phyloP scores from a whole-genome alignment of 2,888 invertebrate genomes.

The Cerceris ruficornis region DNA sequence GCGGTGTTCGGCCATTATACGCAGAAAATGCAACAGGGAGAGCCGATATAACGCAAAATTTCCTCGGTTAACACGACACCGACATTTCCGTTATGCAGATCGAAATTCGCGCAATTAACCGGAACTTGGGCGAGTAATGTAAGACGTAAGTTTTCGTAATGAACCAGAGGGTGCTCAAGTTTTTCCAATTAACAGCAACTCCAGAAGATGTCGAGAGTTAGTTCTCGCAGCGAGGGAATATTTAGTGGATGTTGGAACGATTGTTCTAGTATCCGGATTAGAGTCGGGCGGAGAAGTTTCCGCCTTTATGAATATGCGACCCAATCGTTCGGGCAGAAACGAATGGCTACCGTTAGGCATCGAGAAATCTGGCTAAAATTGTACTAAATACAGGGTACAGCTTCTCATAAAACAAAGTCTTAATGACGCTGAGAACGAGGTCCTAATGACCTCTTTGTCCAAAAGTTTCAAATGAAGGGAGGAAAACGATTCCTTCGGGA shows the following conservation, averaged over 20 bases:
- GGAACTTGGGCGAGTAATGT: too few species aligned
- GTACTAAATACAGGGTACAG: conserved; percentile 7
- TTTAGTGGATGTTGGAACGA: too few species aligned
- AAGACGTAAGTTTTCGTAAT: too few species aligned
- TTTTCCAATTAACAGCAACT: not conserved
- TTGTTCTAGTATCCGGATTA: conserved; percentile 7
- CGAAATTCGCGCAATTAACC: too few species aligned
- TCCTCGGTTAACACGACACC: too few species aligned
- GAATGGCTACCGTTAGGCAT: not conserved
- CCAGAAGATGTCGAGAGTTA: too few species aligned
- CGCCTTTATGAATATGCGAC: conserved; percentile 7
- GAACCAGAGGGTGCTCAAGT: not conserved
- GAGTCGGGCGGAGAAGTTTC: not conserved
- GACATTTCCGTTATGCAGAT: too few species aligned
- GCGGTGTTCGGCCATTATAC: conserved; percentile 15
- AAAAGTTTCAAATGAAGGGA: conserved; percentile 45
- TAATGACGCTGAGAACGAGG: conserved; percentile 43
- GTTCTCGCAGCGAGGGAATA: too few species aligned
- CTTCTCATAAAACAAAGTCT: conserved; percentile 15
- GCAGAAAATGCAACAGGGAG: conserved; percentile 1
- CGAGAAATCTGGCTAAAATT: conserved; percentile 3
- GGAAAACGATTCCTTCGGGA: conserved; percentile 15
- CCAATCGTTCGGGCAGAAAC: not conserved
- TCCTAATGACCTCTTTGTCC: conserved; percentile 47
- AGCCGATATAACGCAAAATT: not conserved